These are phyloP conservation scores for Larimichthys crocea DNA, from an alignment of 2,113 vertebrate genomes.

Conservation along the genomic window DNA sequence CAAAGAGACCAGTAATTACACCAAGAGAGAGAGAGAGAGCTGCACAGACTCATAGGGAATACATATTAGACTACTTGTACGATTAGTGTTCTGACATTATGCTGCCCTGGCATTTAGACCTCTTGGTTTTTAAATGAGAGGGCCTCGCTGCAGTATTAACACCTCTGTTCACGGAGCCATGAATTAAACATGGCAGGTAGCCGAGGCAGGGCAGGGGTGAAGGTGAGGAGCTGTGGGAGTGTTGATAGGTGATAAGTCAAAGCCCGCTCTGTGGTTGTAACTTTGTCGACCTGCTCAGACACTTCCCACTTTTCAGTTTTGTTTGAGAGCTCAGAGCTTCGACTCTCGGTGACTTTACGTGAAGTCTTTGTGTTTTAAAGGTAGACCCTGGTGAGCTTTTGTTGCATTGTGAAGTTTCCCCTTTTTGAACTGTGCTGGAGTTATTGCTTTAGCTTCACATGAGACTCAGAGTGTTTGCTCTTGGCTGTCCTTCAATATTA, in stretches of 20 bases:
- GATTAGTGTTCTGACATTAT: conserved; percentile 58
- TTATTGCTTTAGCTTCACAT: no score
- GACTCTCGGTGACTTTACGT: not conserved
- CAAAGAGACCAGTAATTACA: conserved; percentile 37
- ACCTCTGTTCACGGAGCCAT: conserved; percentile 24
- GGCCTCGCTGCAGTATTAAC: conserved; percentile 17
- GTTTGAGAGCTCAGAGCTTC: not conserved
- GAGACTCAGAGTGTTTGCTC: no score
- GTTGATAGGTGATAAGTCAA: not conserved
- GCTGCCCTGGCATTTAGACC: conserved; percentile 56
- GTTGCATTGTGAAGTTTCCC: no score
- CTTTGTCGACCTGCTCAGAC: not conserved
- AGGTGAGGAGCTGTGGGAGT: conserved; percentile 24
- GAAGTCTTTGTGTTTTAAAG: no score
- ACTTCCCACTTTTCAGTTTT: not conserved
- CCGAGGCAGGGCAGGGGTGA: not conserved
- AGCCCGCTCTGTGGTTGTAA: not conserved
- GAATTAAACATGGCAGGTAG: conserved; percentile 54
- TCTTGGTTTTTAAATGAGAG: conserved; percentile 53
- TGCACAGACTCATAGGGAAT: conserved; percentile 23
- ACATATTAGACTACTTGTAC: conserved; percentile 47
- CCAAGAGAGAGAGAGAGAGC: not conserved
- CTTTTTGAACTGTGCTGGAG: no score
- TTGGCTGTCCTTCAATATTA: no score
- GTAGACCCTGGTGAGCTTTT: no score